phyloP scores from a whole-genome alignment of 2,113 vertebrate species.

The Pampusana beccarii region DNA sequence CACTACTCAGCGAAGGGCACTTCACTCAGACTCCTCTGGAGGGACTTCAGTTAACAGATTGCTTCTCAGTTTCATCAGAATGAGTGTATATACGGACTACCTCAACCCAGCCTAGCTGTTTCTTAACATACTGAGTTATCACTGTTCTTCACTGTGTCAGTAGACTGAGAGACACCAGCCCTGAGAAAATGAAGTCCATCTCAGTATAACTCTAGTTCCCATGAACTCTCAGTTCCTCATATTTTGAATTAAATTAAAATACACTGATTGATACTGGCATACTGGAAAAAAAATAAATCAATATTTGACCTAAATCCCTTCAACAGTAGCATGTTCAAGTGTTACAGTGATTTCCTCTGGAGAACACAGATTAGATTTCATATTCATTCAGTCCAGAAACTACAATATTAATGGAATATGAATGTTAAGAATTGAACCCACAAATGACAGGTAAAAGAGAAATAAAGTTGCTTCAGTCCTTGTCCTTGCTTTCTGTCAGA shows the following conservation, averaged over 20 bases:
- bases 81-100: background rate
- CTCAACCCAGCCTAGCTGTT: background rate
- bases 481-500: background rate
- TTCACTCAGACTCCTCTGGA: background rate
- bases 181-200: background rate
- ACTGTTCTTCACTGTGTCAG: background rate
- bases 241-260: constrained; percentile 61
- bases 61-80: constrained; percentile 19
- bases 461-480: background rate
- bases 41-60: background rate
- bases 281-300: constrained; percentile 15
- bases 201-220: background rate
- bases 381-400: constrained; percentile 17
- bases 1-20: background rate
- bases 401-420: background rate
- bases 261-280: constrained; percentile 29
- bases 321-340: background rate
- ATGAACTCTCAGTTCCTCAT: background rate
- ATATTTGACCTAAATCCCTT: constrained; percentile 25
- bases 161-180: background rate
- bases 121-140: background rate
- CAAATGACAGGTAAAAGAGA: background rate
- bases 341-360: constrained; percentile 5
- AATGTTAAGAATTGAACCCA: background rate
- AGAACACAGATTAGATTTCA: constrained; percentile 34